A percentile compares a stretch with the other conserved stretches of the same genome.
Conservation (phyloP, 2,888 invertebrate species). For the Dicranocentrus wangi region DNA sequence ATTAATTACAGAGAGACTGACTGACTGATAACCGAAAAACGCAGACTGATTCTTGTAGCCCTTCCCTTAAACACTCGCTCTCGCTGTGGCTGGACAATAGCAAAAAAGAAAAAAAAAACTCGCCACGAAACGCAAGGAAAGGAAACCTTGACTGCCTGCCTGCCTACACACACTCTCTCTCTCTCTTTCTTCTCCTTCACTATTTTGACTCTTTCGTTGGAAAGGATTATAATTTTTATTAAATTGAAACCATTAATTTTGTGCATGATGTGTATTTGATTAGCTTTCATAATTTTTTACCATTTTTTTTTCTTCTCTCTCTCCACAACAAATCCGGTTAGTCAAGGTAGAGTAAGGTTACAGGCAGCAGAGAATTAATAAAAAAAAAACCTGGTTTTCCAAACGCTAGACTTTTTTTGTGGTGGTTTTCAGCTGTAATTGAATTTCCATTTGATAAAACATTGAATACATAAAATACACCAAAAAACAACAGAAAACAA, state of each 20-base stretch:
- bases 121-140: constrained; percentile 8
- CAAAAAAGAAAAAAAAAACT: not conserved
- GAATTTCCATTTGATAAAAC: constrained; percentile 50
- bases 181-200: not conserved
- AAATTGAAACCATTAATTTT: constrained; percentile 59
- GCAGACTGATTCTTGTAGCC: constrained; percentile 40
- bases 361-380: too few species aligned
- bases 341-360: constrained; percentile 35
- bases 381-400: constrained; percentile 13
- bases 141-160: constrained; percentile 15
- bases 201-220: not conserved
- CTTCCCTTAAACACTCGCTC: constrained; percentile 40
- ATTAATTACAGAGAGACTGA: constrained; percentile 71
- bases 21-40: constrained; percentile 67
- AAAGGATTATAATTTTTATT: constrained; percentile 31
- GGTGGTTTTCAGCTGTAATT: constrained; percentile 43
- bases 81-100: constrained; percentile 39
- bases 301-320: constrained; percentile 26
- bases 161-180: constrained; percentile 7
- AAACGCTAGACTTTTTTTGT: constrained; percentile 18
- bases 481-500: not conserved
- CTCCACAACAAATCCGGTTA: constrained; percentile 46
- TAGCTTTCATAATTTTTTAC: constrained; percentile 52
- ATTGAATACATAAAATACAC: constrained; percentile 33
- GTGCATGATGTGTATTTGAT: constrained; percentile 61